These are phyloP conservation scores for Spongilla lacustris DNA, from an alignment of 37 sponge, comb jelly and placozoan species.

Conservation along the genomic window DNA sequence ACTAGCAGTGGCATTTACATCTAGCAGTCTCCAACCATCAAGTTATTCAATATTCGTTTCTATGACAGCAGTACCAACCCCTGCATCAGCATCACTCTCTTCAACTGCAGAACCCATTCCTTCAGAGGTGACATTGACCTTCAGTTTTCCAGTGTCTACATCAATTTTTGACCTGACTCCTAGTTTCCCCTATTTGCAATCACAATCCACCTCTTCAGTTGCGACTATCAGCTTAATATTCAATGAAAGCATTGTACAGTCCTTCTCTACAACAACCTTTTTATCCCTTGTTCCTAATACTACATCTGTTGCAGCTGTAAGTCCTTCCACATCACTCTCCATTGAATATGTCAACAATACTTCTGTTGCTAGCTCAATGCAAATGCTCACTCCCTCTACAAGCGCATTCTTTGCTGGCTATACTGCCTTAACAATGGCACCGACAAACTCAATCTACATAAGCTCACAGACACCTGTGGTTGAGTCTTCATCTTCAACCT, in stretches of 20 bases:
- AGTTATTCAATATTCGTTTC: not conserved
- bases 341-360: not conserved
- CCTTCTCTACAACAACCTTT: not conserved
- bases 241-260: not conserved
- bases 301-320: not conserved
- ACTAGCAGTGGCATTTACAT: not conserved
- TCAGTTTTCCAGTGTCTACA: not conserved
- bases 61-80: not conserved
- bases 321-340: not conserved
- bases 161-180: not conserved
- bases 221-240: not conserved
- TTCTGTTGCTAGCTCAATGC: not conserved
- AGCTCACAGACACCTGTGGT: not conserved
- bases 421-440: not conserved
- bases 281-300: not conserved
- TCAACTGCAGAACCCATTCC: not conserved
- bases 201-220: not conserved
- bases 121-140: not conserved
- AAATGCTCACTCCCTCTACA: not conserved
- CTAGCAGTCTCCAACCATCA: not conserved
- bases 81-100: not conserved
- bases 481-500: not conserved
- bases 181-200: not conserved
- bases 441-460: not conserved
- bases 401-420: not conserved